phyloP scores from a whole-genome alignment of 2,888 invertebrate genomes.

The Polymixis flavicincta region DNA sequence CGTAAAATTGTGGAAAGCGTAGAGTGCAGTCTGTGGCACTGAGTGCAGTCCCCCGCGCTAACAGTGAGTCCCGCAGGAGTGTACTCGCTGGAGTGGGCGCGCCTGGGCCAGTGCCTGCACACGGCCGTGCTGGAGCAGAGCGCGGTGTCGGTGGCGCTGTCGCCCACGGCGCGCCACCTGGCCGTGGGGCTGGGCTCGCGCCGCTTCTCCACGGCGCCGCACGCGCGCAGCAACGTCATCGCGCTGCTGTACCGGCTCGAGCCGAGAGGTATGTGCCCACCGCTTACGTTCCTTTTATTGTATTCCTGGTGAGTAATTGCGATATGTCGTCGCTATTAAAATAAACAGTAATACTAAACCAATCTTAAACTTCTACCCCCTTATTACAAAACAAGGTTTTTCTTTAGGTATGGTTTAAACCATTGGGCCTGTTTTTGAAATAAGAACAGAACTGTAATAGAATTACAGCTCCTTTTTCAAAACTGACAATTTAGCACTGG shows the following conservation, averaged over 20 bases:
- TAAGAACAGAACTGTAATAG: no score
- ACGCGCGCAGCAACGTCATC: conserved; percentile 87
- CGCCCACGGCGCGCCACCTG: conserved; percentile 95
- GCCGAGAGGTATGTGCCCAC: conserved; percentile 75
- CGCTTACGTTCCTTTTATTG: neutral
- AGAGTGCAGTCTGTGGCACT: no score
- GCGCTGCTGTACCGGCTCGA: conserved; percentile 86
- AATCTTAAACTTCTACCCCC: neutral
- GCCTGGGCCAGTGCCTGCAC: conserved; percentile 94
- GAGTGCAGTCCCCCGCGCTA: neutral
- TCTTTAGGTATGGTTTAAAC: no score
- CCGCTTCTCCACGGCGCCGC: conserved; percentile 90
- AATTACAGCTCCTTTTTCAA: no score
- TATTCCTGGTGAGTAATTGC: no score
- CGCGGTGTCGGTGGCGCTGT: conserved; percentile 96
- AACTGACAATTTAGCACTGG: no score
- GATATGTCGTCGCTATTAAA: neutral
- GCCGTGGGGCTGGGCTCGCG: conserved; percentile 95
- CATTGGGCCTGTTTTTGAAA: no score
- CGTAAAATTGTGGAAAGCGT: no score
- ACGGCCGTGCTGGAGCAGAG: conserved; percentile 94
- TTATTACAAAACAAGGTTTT: no score
- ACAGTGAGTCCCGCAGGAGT: conserved; percentile 89
- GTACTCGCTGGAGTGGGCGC: conserved; percentile 94
- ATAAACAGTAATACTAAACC: neutral